Conservation (phyloP, 2,797 vertebrate genomes). For the Xenentodon cancila region DNA sequence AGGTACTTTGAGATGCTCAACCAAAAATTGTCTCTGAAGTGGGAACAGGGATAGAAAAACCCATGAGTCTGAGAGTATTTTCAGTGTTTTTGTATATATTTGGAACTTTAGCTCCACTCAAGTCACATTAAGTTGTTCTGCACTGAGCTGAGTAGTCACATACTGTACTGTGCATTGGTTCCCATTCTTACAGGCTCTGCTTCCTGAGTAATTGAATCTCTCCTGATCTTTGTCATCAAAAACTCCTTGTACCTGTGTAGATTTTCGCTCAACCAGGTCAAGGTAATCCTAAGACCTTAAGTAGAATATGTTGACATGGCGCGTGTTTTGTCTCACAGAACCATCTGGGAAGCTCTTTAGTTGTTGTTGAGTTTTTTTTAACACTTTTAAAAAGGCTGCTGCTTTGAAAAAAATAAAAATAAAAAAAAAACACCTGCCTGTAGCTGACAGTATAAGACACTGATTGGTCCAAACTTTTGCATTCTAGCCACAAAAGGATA, state of each 20-base stretch:
- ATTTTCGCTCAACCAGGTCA: background rate
- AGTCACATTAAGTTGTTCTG: slow-evolving; percentile 34
- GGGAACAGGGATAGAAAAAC: slow-evolving; percentile 32
- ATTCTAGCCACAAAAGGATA: background rate
- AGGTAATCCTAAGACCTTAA: background rate
- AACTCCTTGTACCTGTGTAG: background rate
- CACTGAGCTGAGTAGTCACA: slow-evolving; percentile 11
- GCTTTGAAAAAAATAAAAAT: background rate
- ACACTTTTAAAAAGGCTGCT: no score
- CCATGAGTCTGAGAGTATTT: slow-evolving; percentile 41
- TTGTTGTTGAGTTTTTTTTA: no score
- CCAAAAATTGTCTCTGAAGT: slow-evolving; percentile 60
- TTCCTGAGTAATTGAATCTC: slow-evolving; percentile 59
- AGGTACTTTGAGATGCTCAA: slow-evolving; percentile 51
- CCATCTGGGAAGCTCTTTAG: background rate
- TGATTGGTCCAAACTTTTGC: background rate
- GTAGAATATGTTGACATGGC: background rate
- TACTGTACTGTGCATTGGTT: no score
- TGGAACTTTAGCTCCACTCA: slow-evolving; percentile 40
- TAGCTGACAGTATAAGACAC: background rate
- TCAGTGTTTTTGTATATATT: slow-evolving; percentile 44
- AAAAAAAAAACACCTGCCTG: background rate
- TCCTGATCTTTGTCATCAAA: slow-evolving; percentile 60
- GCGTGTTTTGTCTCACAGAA: background rate
- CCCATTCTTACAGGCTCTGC: slow-evolving; percentile 44